A percentile compares a stretch with the other conserved stretches of the same genome.
phyloP scores from a whole-genome alignment of 2,888 invertebrate species.

The Caenorhabditis zanzibari region DNA sequence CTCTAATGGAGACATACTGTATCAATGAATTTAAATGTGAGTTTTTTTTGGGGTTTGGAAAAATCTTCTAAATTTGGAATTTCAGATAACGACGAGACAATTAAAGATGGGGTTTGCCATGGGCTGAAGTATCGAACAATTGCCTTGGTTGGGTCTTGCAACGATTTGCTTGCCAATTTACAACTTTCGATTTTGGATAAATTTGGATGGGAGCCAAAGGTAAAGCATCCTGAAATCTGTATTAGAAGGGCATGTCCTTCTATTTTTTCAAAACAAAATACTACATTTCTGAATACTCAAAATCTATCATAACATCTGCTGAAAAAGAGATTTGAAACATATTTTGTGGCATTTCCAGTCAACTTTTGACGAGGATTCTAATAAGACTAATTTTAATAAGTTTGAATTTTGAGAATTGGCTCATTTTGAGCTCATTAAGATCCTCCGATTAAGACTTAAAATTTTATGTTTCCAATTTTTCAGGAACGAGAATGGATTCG shows the following conservation, averaged over 20 bases:
- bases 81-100: slow-evolving; percentile 66
- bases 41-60: not conserved
- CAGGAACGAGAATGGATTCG: slow-evolving; percentile 48
- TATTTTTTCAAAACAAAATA: too few species aligned
- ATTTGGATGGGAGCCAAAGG: slow-evolving; percentile 70
- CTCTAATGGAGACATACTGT: slow-evolving; percentile 74
- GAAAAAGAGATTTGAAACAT: too few species aligned
- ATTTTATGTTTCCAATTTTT: not conserved
- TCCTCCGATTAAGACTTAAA: too few species aligned
- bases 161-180: slow-evolving; percentile 66
- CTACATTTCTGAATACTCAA: too few species aligned
- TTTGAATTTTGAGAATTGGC: too few species aligned
- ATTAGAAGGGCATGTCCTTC: too few species aligned
- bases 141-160: slow-evolving; percentile 66
- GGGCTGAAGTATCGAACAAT: slow-evolving; percentile 73
- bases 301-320: too few species aligned
- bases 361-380: too few species aligned
- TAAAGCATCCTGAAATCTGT: not conserved
- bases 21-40: slow-evolving; percentile 70
- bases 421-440: too few species aligned
- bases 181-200: slow-evolving; percentile 71
- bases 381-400: too few species aligned
- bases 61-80: not conserved
- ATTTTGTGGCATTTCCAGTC: too few species aligned
- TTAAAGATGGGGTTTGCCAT: slow-evolving; percentile 73